A percentile compares a stretch with the other conserved stretches of the same genome.
Evolutionary conservation across 2,113 vertebrate species (phyloP).

Genomic region (Nyctereutes procyonoides): DNA sequence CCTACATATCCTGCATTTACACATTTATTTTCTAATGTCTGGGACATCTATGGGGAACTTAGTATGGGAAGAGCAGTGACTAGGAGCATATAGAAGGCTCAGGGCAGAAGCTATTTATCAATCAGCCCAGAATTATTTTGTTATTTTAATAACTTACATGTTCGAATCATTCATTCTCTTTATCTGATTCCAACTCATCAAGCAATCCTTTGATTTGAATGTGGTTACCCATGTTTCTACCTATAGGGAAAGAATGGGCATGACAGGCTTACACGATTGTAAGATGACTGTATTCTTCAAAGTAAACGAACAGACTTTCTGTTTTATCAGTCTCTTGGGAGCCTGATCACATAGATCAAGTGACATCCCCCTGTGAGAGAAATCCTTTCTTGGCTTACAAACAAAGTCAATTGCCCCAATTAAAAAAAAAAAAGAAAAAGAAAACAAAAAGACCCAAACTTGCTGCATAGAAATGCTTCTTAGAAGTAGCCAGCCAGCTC

Average conservation of each 20-base stretch:
- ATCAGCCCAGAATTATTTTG: background rate
- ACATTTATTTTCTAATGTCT: background rate
- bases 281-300: background rate
- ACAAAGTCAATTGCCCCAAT: slow-evolving; percentile 16
- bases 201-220: background rate
- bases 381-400: slow-evolving; percentile 25
- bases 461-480: background rate
- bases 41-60: background rate
- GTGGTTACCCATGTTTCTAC: background rate
- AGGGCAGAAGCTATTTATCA: background rate
- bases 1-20: fast-evolving
- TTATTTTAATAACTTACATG: background rate
- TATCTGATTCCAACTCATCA: background rate
- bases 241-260: background rate
- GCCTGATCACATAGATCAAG: background rate
- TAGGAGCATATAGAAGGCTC: background rate
- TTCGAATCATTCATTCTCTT: background rate
- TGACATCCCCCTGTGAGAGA: background rate
- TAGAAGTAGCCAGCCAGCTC: background rate
- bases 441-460: background rate
- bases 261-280: background rate
- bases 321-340: background rate
- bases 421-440: background rate
- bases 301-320: background rate
- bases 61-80: background rate